Conservation (phyloP, 1,140 invertebrate species). For the Drosophila equinoxialis region DNA sequence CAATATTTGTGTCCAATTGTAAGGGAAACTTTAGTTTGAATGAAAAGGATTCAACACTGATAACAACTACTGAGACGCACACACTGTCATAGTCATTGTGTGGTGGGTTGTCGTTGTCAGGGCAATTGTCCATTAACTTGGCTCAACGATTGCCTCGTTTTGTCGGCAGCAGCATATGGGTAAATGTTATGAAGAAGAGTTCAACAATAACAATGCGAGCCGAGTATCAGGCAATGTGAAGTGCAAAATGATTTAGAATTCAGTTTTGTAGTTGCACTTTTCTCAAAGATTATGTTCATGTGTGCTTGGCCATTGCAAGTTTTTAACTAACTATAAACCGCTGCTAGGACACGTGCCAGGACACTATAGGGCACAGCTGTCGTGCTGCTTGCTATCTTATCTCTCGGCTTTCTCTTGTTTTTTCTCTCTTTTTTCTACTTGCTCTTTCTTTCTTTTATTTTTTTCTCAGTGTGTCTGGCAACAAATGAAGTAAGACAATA, state of each 20-base stretch:
- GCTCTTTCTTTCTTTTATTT: background rate
- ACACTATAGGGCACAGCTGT: slow-evolving; percentile 34
- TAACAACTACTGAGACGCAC: background rate
- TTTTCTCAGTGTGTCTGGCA: background rate
- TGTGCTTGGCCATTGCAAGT: slow-evolving; percentile 7
- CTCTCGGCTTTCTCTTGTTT: background rate
- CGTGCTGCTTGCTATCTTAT: slow-evolving; percentile 35
- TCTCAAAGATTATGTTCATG: background rate
- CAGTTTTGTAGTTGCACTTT: background rate
- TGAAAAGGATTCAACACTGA: slow-evolving; percentile 4
- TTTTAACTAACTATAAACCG: slow-evolving; percentile 59
- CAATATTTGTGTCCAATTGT: slow-evolving; percentile 1
- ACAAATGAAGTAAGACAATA: slow-evolving; percentile 48
- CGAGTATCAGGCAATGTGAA: background rate
- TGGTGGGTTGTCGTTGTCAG: slow-evolving; percentile 5
- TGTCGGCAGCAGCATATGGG: slow-evolving; percentile 40
- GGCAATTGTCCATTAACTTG: slow-evolving; percentile 51
- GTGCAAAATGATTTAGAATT: slow-evolving; percentile 2
- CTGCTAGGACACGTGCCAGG: slow-evolving; percentile 47
- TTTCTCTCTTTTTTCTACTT: no score
- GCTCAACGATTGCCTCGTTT: slow-evolving; percentile 29
- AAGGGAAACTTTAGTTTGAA: background rate
- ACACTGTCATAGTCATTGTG: background rate
- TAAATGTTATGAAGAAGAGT: background rate
- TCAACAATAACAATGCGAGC: background rate